These are phyloP conservation scores for Mya arenaria DNA, from an alignment of 1,140 invertebrate species.

Conservation along the genomic window DNA sequence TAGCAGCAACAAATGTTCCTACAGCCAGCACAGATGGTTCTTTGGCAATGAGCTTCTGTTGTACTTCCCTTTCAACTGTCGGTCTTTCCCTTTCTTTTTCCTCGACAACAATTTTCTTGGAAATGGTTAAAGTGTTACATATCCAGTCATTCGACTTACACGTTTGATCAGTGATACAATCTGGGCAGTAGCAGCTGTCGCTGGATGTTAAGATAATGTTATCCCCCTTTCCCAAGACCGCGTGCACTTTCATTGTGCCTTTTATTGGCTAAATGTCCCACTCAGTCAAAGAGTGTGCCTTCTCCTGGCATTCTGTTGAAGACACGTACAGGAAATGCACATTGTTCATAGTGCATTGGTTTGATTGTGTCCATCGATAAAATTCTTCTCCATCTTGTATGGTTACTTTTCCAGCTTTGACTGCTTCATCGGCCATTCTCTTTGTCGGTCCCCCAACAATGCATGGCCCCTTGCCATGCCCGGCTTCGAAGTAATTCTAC, in stretches of 20 bases:
- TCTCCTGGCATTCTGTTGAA: background rate
- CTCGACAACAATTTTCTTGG: too few species aligned
- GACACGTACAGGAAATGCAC: constrained; percentile 30
- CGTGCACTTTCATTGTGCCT: constrained; percentile 55
- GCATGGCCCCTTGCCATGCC: constrained; percentile 53
- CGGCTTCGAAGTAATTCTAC: constrained; percentile 46
- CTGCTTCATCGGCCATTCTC: constrained; percentile 43
- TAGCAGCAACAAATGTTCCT: too few species aligned
- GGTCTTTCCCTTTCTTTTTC: too few species aligned
- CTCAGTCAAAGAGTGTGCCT: background rate
- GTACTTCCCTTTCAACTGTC: too few species aligned
- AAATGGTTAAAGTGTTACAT: background rate
- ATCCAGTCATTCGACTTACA: background rate
- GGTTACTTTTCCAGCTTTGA: constrained; percentile 23
- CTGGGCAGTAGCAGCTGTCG: background rate
- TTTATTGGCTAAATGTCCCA: constrained; percentile 21
- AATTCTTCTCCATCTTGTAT: constrained; percentile 19
- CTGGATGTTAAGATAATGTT: constrained; percentile 3
- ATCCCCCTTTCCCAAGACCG: constrained; percentile 40
- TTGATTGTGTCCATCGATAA: constrained; percentile 22
- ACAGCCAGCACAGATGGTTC: too few species aligned
- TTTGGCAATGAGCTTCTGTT: too few species aligned
- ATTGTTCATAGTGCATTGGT: background rate
- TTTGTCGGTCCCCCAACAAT: constrained; percentile 29
- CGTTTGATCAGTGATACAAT: background rate